Evolutionary conservation across 2,113 vertebrate genomes (phyloP).

Genomic region (Pteruthius melanotis): DNA sequence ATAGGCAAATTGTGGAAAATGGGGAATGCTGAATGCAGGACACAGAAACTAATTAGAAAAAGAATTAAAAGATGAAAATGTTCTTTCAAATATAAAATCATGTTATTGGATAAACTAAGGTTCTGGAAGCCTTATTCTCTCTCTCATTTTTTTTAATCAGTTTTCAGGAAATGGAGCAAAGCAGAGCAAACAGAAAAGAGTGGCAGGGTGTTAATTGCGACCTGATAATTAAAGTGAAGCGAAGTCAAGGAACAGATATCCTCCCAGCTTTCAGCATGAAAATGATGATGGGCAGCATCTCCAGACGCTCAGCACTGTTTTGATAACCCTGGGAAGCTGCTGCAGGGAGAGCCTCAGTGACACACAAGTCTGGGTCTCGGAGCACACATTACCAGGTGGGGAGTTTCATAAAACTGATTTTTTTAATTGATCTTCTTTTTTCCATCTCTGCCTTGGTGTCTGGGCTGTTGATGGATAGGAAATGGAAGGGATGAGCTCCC

Average conservation of each 20-base stretch:
- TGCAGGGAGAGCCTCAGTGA: neutral
- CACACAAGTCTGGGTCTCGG: neutral
- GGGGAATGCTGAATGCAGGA: neutral
- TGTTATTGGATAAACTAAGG: neutral
- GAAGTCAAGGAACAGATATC: neutral
- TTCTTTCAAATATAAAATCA: neutral
- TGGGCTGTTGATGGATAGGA: neutral
- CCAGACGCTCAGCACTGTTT: accelerated
- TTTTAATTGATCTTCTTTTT: neutral
- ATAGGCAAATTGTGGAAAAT: neutral
- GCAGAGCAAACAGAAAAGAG: neutral
- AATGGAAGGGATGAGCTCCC: neutral
- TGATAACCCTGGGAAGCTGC: neutral
- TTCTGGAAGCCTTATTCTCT: neutral
- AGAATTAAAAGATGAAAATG: neutral
- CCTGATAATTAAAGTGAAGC: conserved; percentile 17
- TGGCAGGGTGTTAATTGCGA: conserved; percentile 31
- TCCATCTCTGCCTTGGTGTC: neutral
- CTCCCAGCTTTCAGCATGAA: neutral
- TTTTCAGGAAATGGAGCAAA: conserved; percentile 10
- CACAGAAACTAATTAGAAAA: conserved; percentile 14
- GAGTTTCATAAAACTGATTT: neutral
- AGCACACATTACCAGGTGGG: neutral
- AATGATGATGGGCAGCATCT: neutral
- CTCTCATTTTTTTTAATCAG: neutral